phyloP scores from a whole-genome alignment of 2,113 vertebrate genomes.

The Donacobius atricapilla region DNA sequence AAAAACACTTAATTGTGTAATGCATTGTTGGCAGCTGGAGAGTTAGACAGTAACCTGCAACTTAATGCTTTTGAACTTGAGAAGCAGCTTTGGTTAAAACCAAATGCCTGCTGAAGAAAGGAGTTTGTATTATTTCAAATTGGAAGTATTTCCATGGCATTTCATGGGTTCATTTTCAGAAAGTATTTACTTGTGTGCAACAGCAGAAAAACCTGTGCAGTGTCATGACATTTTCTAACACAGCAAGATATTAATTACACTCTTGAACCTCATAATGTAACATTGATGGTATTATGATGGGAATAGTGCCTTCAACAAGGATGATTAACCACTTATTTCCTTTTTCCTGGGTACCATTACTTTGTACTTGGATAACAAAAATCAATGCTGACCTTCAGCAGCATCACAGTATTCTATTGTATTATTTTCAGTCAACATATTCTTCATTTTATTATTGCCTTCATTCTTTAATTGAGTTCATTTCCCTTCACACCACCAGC shows the following conservation, averaged over 20 bases:
- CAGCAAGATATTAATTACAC: neutral
- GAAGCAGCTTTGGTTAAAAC: neutral
- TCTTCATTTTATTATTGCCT: neutral
- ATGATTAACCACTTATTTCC: neutral
- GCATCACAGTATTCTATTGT: neutral
- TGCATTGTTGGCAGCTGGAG: neutral
- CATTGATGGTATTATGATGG: neutral
- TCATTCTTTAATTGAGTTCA: neutral
- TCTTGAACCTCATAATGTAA: neutral
- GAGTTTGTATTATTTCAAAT: neutral
- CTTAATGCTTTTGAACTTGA: slow-evolving; percentile 8
- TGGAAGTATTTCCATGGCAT: neutral
- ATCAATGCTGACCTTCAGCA: neutral
- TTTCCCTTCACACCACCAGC: neutral
- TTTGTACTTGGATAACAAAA: neutral
- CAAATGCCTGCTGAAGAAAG: neutral
- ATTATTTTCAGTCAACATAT: neutral
- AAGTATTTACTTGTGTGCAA: neutral
- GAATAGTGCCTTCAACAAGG: neutral
- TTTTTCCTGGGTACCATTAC: neutral
- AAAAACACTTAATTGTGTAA: neutral
- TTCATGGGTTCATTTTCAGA: neutral
- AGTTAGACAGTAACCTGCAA: neutral
- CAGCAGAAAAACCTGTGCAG: neutral
- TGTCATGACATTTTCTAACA: neutral